These are phyloP conservation scores for Ornithorhynchus anatinus DNA, from an alignment of 2,113 vertebrate genomes.

Conservation along the genomic window DNA sequence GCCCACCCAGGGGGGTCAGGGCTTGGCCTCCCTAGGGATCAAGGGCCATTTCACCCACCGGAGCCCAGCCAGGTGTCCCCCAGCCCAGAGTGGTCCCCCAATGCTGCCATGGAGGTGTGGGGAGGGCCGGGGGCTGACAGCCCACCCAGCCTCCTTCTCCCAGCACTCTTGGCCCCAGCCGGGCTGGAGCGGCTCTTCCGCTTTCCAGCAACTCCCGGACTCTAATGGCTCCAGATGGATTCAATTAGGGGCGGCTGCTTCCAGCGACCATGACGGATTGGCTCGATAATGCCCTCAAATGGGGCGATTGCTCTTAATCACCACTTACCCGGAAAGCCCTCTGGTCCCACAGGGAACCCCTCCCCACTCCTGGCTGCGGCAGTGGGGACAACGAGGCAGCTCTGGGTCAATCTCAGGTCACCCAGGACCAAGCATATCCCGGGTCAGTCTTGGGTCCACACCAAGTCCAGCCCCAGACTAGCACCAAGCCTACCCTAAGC, in stretches of 20 bases:
- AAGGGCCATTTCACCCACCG: background rate
- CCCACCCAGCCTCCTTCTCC: slow-evolving; percentile 22
- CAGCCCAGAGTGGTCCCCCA: background rate
- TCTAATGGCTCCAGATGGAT: slow-evolving; percentile 19
- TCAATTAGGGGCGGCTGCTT: slow-evolving; percentile 32
- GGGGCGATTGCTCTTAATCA: slow-evolving; percentile 25
- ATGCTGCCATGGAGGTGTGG: slow-evolving; percentile 27
- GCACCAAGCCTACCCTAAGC: too few relatives aligned
- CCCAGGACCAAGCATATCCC: background rate
- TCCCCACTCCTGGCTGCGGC: slow-evolving; percentile 19
- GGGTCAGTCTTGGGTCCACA: accelerated
- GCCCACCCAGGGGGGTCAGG: background rate
- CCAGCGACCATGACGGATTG: slow-evolving; percentile 9
- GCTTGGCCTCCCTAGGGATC: background rate
- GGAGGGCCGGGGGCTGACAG: slow-evolving; percentile 24
- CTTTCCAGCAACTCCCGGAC: slow-evolving; percentile 13
- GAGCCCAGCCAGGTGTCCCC: background rate
- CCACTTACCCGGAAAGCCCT: too few relatives aligned
- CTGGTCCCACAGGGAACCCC: too few relatives aligned
- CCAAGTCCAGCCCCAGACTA: too few relatives aligned
- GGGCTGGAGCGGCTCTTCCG: background rate
- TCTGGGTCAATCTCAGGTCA: too few relatives aligned
- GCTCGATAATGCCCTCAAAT: slow-evolving; percentile 44
- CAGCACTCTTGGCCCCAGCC: slow-evolving; percentile 10
- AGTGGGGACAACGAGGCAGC: too few relatives aligned